Conservation (phyloP, 2,797 vertebrate species). For the Uromys caudimaculatus region DNA sequence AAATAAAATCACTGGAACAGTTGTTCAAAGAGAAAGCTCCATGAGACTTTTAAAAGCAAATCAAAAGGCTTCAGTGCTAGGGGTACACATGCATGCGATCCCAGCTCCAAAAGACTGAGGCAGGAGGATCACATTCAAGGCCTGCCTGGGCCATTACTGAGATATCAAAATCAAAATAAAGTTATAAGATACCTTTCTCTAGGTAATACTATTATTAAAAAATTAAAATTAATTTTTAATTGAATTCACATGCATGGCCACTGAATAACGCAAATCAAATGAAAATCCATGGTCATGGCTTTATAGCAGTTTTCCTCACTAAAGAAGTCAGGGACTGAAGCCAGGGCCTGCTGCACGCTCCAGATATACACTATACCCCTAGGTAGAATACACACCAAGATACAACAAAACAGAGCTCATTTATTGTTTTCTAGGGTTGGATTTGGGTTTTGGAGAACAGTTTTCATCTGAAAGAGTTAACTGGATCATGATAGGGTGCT, state of each 20-base stretch:
- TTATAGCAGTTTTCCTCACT: neutral
- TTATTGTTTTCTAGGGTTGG: neutral
- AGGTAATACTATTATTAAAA: neutral
- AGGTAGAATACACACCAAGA: neutral
- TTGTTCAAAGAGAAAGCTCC: neutral
- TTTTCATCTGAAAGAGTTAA: neutral
- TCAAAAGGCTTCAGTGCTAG: neutral
- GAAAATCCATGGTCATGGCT: neutral
- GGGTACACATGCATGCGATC: neutral
- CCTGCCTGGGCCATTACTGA: neutral
- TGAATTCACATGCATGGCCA: neutral
- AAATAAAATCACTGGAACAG: conserved; percentile 45
- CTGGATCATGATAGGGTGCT: neutral
- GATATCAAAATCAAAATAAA: neutral
- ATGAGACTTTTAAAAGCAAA: conserved; percentile 37
- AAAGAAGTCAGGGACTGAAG: neutral
- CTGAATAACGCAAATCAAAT: neutral
- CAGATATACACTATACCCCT: too few relatives aligned
- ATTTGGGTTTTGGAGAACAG: neutral
- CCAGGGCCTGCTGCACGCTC: neutral
- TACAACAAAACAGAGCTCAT: neutral
- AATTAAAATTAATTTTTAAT: conserved; percentile 16
- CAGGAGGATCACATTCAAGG: neutral
- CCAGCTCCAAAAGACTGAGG: neutral
- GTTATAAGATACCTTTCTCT: neutral